Percentiles rank a stretch among this genome's conserved stretches.
These are phyloP conservation scores for Sebastes iracundus DNA, from an alignment of 2,797 vertebrate species.

Conservation along the genomic window DNA sequence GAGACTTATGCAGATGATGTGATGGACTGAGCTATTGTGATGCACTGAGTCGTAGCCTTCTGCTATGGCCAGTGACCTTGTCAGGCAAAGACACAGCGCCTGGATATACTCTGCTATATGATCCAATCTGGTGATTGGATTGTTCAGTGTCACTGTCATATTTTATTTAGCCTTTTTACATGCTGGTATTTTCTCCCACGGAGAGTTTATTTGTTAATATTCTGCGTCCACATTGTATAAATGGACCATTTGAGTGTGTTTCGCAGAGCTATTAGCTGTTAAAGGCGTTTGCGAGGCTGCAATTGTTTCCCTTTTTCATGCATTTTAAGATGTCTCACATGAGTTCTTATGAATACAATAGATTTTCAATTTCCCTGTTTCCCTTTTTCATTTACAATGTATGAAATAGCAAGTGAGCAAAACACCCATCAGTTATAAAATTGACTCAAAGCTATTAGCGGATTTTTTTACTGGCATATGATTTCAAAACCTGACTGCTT, in stretches of 20 bases:
- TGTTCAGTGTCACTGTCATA: conserved; percentile 1
- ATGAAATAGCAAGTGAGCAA: conserved; percentile 20
- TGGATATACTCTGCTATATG: neutral
- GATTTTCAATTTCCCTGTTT: conserved; percentile 12
- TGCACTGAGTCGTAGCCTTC: conserved; percentile 37
- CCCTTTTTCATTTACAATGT: conserved; percentile 32
- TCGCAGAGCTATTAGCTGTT: neutral
- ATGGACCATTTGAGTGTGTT: neutral
- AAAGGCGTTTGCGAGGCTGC: neutral
- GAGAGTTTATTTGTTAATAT: conserved; percentile 5
- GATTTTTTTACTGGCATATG: neutral
- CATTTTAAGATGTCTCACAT: conserved; percentile 36
- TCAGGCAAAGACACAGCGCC: neutral
- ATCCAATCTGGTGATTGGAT: conserved; percentile 1
- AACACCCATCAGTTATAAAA: conserved; percentile 31
- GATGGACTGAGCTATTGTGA: conserved; percentile 50
- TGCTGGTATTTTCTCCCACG: neutral
- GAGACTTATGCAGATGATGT: conserved; percentile 53
- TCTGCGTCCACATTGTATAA: neutral
- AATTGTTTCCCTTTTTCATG: conserved; percentile 34
- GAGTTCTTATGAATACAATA: conserved; percentile 17
- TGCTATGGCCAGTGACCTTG: conserved; percentile 44
- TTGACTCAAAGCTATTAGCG: conserved; percentile 13
- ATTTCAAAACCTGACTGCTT: conserved; percentile 26
- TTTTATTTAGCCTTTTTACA: conserved; percentile 22